Conservation (phyloP, 2,113 vertebrate genomes). For the Rutilus rutilus region DNA sequence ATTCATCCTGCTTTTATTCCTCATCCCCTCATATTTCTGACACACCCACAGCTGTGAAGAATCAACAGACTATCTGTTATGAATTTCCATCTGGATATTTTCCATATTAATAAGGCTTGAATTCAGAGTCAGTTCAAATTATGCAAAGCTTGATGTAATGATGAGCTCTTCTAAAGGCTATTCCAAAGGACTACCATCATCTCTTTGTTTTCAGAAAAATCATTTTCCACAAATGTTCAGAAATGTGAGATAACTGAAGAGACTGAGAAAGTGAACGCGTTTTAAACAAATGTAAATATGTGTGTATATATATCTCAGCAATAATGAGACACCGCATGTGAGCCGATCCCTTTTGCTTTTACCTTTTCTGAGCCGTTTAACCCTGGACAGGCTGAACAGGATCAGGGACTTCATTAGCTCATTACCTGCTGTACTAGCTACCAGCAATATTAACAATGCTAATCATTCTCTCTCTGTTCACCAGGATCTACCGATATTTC, state of each 20-base stretch:
- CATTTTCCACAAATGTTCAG: conserved; percentile 39
- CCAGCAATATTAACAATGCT: conserved; percentile 60
- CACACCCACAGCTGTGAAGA: conserved; percentile 4
- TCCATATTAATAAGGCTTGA: conserved; percentile 27
- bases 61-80: conserved; percentile 10
- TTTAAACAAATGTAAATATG: conserved; percentile 80
- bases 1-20: neutral
- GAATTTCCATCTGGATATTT: conserved; percentile 27
- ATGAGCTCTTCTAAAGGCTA: conserved; percentile 47
- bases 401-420: conserved; percentile 81
- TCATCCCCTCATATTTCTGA: conserved; percentile 19
- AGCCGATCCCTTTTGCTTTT: conserved; percentile 74
- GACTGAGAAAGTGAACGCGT: conserved; percentile 69
- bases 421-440: conserved; percentile 72
- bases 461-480: conserved; percentile 75
- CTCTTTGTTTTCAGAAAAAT: conserved; percentile 44
- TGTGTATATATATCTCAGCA: conserved; percentile 83
- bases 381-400: conserved; percentile 74
- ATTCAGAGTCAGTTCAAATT: conserved; percentile 38
- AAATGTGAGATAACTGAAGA: conserved; percentile 33
- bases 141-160: conserved; percentile 55
- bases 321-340: conserved; percentile 84
- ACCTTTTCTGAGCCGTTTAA: conserved; percentile 73
- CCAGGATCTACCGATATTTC: conserved; percentile 73
- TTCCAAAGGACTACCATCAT: conserved; percentile 52